Evolutionary conservation across 2,888 invertebrate species (phyloP), one percentile per base, ranked within the genome.

Genomic region (Habrosyne pyritoides): DNA sequence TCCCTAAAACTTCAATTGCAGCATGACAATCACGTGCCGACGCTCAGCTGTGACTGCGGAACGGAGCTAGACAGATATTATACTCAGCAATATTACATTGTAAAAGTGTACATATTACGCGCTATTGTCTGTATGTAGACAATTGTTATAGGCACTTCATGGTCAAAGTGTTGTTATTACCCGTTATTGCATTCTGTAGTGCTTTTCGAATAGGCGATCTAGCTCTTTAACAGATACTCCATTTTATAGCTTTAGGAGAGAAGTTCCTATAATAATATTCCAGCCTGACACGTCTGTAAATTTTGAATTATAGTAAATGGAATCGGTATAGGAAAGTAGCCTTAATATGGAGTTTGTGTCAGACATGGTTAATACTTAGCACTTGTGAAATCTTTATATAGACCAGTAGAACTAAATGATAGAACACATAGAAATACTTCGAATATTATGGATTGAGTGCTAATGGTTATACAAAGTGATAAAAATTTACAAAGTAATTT

Each of bases 11-110:
- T 42, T 42, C 42, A 42, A 18, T 42, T 42, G 42, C 42, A 42
- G 18, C 42, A 42, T 42, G 42, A 42, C 42, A 42, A 42, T 42
- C 42, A 42, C 42, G 42, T 42, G 42, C 42, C 14, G 42, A 42
- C 42, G 14, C 18, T 42, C 42, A 42, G 42, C 42, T 42, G 42
- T 18, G 42, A 18, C 42, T 42, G 42, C 42, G 42, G 42, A 18
- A 18, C 18, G 42, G 18, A n/a, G 18, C 42, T 42, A 42, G 42
- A 42, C 42, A 42, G 42, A 42, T 42, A 42, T 42, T 42, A 42
- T 18, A 18, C 42, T 42, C 42, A 18, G 42, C 42, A 42, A 42
- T 42, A 42, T 42, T 14, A 42, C 42, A 42, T 42, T 42, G 42
- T 42, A 42, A 42, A 42, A 42, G 42, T 18, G 14, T 42, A 42